A percentile compares a stretch with the other conserved stretches of the same genome.
These are phyloP conservation scores for Argopecten irradians DNA, from an alignment of 1,140 invertebrate species.

Conservation along the genomic window DNA sequence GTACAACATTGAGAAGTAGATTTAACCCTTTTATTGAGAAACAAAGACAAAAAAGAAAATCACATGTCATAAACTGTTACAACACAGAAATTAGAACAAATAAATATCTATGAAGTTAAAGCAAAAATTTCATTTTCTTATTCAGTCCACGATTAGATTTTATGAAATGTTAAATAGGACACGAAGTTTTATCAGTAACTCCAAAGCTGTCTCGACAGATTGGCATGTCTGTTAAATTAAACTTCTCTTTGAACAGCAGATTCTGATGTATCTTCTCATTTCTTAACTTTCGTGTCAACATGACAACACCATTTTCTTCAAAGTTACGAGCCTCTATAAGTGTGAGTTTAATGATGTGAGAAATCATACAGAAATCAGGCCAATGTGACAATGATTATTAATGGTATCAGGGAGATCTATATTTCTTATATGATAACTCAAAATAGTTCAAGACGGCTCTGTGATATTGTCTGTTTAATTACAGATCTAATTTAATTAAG, in stretches of 20 bases:
- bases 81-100: too few species aligned
- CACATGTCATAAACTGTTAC: too few species aligned
- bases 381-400: not conserved
- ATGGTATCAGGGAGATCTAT: not conserved
- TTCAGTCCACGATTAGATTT: too few species aligned
- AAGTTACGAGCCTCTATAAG: not conserved
- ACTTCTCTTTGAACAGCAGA: not conserved
- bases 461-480: too few species aligned
- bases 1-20: too few species aligned
- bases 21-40: too few species aligned
- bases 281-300: not conserved
- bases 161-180: too few species aligned
- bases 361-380: not conserved
- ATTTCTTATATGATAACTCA: not conserved
- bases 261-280: not conserved
- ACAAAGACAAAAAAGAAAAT: too few species aligned
- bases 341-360: not conserved
- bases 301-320: too few species aligned
- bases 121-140: too few species aligned
- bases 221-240: not conserved
- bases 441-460: not conserved
- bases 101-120: too few species aligned
- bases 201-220: not conserved
- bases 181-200: not conserved
- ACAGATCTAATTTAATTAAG: too few species aligned